Evolutionary conservation across 2,797 vertebrate species (phyloP), one percentile per base, ranked within the genome.

Genomic region (Pygocentrus nattereri): DNA sequence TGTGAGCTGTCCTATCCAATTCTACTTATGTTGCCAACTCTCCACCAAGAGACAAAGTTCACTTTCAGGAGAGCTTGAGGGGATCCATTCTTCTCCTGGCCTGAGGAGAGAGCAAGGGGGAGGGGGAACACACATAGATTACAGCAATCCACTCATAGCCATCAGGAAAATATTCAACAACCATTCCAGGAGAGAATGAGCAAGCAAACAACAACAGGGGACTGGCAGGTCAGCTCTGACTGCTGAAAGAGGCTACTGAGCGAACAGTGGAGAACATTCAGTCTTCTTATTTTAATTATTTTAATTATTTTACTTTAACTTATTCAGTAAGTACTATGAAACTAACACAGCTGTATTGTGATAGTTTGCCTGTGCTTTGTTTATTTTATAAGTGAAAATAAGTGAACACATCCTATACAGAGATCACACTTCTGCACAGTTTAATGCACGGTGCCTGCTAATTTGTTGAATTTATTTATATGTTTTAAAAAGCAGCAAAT

Each of bases 31-130:
- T 75, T 89, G 86, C 87, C 87, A 87, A 84, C 72, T 79, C 76
- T 86, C 72, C 70, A 79, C 61, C 47, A 72, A 70, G 64, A 86
- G 70, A 87, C 84, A 88, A 79, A 76, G 84, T 87, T 85, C 84
- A 87, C 82, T 83, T 88, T 88, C 85, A 85, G 74, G 56, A 84
- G 82, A 82, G 47, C 23, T 72, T 85, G 78, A 69, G 78, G 81
- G 76, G 56, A 76, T 78, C 83, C 78, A 72, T 85, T 87, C 81
- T 86, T 85, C 80, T 80, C 52, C n/a, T n/a, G 68, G 75, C 41
- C 23, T 27, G 10, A 13, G 50, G 23, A 56, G 30, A 64, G 58
- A 23, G 15, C 5, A 41, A 25, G 64, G 21, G 41, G 76, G 70
- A 58, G 72, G 72, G 72, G 50, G 52, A 12, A 59, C 58, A 41